A percentile compares a stretch with the other conserved stretches of the same genome.
Evolutionary conservation across 2,797 vertebrate genomes (phyloP).

Genomic region (Acanthurus leucopareius): DNA sequence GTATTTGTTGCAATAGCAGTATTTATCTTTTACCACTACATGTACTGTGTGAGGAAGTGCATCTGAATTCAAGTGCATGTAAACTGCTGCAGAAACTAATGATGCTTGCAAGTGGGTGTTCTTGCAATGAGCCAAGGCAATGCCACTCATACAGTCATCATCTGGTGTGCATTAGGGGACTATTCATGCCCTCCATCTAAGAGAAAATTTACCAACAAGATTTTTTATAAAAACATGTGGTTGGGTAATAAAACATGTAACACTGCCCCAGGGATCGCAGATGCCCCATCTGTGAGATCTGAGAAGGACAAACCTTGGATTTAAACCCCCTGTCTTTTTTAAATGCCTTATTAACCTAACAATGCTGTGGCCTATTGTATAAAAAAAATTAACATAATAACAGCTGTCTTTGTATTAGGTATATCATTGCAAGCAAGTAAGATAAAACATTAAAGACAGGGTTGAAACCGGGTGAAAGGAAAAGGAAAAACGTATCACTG

Average conservation of each 20-base stretch:
- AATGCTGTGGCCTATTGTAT: background rate
- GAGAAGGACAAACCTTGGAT: conserved; percentile 20
- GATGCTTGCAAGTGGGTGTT: conserved; percentile 7
- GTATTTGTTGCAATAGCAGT: background rate
- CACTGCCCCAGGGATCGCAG: conserved; percentile 2
- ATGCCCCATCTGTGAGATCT: background rate
- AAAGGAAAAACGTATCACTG: background rate
- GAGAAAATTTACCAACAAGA: background rate
- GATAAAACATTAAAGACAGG: background rate
- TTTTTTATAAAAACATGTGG: conserved; percentile 4
- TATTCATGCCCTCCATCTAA: conserved; percentile 26
- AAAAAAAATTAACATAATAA: background rate
- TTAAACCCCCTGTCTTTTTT: conserved; percentile 1
- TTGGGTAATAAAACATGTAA: conserved; percentile 15
- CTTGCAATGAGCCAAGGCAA: conserved; percentile 15
- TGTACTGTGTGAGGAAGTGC: background rate
- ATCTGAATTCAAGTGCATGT: background rate
- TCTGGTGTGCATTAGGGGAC: conserved; percentile 6
- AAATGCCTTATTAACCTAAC: conserved; percentile 19
- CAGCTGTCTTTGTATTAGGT: background rate
- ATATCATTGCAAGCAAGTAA: background rate
- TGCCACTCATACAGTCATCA: conserved; percentile 12
- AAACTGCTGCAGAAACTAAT: background rate
- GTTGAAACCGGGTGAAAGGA: background rate
- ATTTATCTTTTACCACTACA: background rate